A percentile compares a stretch with the other conserved stretches of the same genome.
Evolutionary conservation across 2,797 vertebrate species (phyloP).

Genomic region (Fratercula arctica): DNA sequence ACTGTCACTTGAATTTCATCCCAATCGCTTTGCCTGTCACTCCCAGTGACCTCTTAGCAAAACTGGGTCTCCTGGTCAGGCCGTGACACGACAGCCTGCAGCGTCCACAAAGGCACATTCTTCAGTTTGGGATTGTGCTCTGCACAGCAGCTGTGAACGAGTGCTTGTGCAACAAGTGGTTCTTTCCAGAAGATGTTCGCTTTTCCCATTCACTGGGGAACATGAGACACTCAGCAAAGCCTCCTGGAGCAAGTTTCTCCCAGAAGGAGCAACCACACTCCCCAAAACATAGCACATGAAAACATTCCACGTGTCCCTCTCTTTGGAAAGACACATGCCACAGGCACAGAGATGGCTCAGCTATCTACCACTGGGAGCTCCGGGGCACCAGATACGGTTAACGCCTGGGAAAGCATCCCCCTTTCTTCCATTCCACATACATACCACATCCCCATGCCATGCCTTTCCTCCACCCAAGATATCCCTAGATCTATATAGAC

Average conservation of each 20-base stretch:
- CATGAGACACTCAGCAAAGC: background rate
- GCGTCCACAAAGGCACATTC: background rate
- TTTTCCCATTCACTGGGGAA: background rate
- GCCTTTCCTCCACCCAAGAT: too few species aligned
- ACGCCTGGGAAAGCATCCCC: fast-evolving
- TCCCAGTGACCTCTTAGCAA: background rate
- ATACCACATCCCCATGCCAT: fast-evolving
- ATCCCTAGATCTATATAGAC: too few species aligned
- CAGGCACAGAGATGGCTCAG: fast-evolving
- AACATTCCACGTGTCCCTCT: background rate
- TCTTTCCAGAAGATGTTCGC: background rate
- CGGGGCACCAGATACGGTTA: fast-evolving
- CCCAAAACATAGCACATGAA: fast-evolving
- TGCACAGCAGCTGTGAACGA: background rate
- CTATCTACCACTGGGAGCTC: too few species aligned
- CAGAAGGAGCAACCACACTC: background rate
- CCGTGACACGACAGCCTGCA: fast-evolving
- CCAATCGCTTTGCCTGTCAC: background rate
- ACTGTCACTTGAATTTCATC: background rate
- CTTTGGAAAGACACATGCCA: background rate
- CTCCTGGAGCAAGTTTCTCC: background rate
- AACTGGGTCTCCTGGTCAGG: background rate
- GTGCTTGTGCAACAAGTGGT: fast-evolving
- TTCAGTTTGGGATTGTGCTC: background rate
- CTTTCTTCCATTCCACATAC: too few species aligned